Percentiles rank a stretch among this genome's conserved stretches.
phyloP scores from a whole-genome alignment of 2,113 vertebrate genomes.

The Oryzias celebensis region DNA sequence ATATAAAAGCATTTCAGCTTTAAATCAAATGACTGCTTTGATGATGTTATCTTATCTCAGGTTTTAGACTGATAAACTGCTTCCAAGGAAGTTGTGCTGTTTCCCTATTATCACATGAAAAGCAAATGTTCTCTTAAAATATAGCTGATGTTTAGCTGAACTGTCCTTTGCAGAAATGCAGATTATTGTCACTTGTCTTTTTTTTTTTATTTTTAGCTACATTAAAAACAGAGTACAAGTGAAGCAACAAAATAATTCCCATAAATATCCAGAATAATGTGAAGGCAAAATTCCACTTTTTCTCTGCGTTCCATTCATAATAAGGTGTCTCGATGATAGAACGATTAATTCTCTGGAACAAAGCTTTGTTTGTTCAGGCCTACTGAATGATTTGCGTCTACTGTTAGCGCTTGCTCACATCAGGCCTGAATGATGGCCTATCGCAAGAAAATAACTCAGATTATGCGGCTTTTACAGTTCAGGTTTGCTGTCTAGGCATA shows the following conservation, averaged over 20 bases:
- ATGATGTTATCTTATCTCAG: background rate
- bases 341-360: slow-evolving; percentile 14
- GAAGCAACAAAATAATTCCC: too few relatives aligned
- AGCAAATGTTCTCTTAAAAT: background rate
- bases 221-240: too few relatives aligned
- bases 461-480: slow-evolving; percentile 53
- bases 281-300: background rate
- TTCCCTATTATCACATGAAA: background rate
- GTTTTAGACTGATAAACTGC: background rate
- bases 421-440: slow-evolving; percentile 58
- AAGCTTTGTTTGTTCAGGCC: slow-evolving; percentile 40
- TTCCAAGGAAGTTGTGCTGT: background rate
- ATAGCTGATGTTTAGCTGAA: too few relatives aligned
- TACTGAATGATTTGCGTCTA: slow-evolving; percentile 21
- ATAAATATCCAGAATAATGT: too few relatives aligned
- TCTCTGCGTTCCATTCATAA: slow-evolving; percentile 1
- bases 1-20: too few relatives aligned
- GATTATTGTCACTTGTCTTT: too few relatives aligned
- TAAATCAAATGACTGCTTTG: background rate
- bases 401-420: slow-evolving; percentile 51
- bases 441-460: slow-evolving; percentile 60
- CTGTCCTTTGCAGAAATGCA: too few relatives aligned
- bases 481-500: slow-evolving; percentile 63
- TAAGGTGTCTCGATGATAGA: slow-evolving; percentile 18
- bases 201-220: background rate